A percentile compares a stretch with the other conserved stretches of the same genome.
phyloP scores from a whole-genome alignment of 2,888 invertebrate species.

The Hipparchia sbordonii region DNA sequence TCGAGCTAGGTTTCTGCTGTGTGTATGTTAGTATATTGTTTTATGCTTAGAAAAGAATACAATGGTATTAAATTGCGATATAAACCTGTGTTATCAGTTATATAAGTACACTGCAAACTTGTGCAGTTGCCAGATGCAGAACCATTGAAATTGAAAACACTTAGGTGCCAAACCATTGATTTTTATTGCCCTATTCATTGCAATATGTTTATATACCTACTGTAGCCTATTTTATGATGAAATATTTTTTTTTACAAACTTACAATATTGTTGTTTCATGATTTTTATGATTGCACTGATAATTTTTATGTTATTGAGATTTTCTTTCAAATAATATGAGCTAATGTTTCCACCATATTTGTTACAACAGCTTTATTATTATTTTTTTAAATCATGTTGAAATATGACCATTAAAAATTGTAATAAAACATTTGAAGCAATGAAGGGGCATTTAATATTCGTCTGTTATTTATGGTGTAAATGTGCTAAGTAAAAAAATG shows the following conservation, averaged over 20 bases:
- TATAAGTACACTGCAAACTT: slow-evolving; percentile 63
- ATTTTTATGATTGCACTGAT: too few relatives aligned
- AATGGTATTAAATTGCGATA: slow-evolving; percentile 59
- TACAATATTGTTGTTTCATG: background rate
- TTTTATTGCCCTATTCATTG: slow-evolving; percentile 30
- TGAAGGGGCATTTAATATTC: too few relatives aligned
- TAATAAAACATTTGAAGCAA: too few relatives aligned
- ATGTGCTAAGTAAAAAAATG: background rate
- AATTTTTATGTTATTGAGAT: background rate
- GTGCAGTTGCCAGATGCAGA: slow-evolving; percentile 52
- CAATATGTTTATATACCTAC: background rate
- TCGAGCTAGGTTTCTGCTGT: background rate
- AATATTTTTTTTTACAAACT: background rate
- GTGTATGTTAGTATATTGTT: slow-evolving; percentile 8
- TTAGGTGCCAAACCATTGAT: slow-evolving; percentile 42
- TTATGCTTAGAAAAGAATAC: slow-evolving; percentile 32
- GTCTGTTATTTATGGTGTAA: too few relatives aligned
- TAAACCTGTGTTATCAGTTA: slow-evolving; percentile 75
- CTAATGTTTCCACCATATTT: too few relatives aligned
- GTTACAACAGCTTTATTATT: too few relatives aligned
- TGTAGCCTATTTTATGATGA: slow-evolving; percentile 1
- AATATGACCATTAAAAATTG: too few relatives aligned
- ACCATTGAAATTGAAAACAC: slow-evolving; percentile 39
- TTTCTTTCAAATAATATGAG: background rate
- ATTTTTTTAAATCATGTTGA: too few relatives aligned